Evolutionary conservation across 2,888 invertebrate genomes (phyloP).

Genomic region (Arge pagana): DNA sequence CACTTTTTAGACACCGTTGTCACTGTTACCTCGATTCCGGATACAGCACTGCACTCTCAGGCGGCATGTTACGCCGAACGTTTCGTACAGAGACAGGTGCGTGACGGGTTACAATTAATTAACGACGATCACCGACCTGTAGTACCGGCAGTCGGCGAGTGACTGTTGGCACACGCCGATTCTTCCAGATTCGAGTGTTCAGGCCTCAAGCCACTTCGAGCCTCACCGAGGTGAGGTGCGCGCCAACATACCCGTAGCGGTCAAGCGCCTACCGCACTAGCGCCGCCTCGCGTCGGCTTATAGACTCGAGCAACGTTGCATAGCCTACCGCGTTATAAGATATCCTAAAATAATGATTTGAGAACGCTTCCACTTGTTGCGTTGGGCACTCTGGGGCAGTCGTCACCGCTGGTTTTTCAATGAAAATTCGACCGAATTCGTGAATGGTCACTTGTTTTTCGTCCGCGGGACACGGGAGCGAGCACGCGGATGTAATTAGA

Average conservation of each 20-base stretch:
- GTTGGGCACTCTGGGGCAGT: no score
- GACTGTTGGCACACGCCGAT: constrained; percentile 43
- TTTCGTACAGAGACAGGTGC: neutral
- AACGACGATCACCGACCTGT: constrained; percentile 19
- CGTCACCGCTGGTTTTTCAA: no score
- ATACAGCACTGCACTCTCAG: constrained; percentile 1
- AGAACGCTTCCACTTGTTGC: no score
- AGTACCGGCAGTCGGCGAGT: constrained; percentile 47
- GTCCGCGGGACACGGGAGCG: no score
- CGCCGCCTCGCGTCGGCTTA: constrained; percentile 7
- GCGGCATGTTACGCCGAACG: neutral
- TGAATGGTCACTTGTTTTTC: no score
- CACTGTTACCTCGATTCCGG: neutral
- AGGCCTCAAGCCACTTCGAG: no score
- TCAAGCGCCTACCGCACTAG: constrained; percentile 11
- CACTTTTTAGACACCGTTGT: no score
- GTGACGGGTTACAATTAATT: neutral
- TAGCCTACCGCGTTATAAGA: no score
- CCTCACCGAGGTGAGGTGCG: constrained; percentile 16
- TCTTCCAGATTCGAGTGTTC: constrained; percentile 19
- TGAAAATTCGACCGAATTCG: no score
- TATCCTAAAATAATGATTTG: no score
- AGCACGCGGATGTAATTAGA: no score
- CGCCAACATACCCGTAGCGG: constrained; percentile 19
- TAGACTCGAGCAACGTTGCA: neutral